Conservation (phyloP, 2,888 invertebrate species). For the Scaptomyza parva region DNA sequence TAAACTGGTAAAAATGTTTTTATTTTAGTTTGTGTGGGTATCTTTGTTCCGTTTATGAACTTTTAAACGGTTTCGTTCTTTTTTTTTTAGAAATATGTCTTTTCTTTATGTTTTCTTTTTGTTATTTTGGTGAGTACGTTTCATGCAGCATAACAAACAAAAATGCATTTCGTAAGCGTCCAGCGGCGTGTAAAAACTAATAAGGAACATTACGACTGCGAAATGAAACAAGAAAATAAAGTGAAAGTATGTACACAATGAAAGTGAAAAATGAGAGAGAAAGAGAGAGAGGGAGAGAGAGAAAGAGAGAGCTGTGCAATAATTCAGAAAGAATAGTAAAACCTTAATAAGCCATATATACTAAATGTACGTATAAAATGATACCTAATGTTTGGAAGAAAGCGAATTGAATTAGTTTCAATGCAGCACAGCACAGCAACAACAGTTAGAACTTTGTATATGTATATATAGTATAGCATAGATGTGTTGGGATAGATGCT, state of each 20-base stretch:
- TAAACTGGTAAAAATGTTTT: not conserved
- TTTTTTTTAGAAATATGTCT: not conserved
- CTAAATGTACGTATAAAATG: not conserved
- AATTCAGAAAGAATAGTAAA: slow-evolving; percentile 8
- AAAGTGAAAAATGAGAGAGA: slow-evolving; percentile 3
- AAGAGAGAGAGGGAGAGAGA: not conserved
- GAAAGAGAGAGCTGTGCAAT: slow-evolving; percentile 4
- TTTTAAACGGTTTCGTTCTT: not conserved
- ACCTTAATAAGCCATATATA: slow-evolving; percentile 13
- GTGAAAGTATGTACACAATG: slow-evolving; percentile 38
- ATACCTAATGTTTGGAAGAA: slow-evolving; percentile 6
- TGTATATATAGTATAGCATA: no score
- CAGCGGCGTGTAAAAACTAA: slow-evolving; percentile 30
- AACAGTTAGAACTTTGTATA: slow-evolving; percentile 5
- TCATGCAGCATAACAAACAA: slow-evolving; percentile 42
- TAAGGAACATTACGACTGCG: slow-evolving; percentile 21
- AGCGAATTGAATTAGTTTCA: slow-evolving; percentile 19
- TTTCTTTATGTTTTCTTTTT: not conserved
- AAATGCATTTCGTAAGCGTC: slow-evolving; percentile 23
- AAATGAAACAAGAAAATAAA: slow-evolving; percentile 10
- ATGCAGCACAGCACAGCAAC: slow-evolving; percentile 9
- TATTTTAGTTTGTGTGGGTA: not conserved
- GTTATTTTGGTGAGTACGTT: slow-evolving; percentile 8
- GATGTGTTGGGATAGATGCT: not conserved
- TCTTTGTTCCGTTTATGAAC: not conserved